phyloP scores from a whole-genome alignment of 2,113 vertebrate genomes.

The Scortum barcoo region DNA sequence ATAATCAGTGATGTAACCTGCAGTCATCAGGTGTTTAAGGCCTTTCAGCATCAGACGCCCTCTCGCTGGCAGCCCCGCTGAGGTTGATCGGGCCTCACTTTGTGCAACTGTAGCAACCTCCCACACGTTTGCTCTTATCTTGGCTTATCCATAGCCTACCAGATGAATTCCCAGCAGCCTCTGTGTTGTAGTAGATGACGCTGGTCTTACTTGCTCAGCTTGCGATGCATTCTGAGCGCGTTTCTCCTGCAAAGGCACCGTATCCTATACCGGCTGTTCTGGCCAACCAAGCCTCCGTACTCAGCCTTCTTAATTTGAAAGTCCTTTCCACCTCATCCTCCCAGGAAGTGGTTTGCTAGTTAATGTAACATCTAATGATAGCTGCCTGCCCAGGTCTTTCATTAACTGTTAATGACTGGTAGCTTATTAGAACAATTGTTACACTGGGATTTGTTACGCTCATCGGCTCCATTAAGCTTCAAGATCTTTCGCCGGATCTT shows the following conservation, averaged over 20 bases:
- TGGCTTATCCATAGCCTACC: conserved; percentile 52
- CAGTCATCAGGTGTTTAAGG: conserved; percentile 72
- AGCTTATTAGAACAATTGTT: conserved; percentile 12
- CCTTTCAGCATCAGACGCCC: conserved; percentile 59
- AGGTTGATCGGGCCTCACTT: conserved; percentile 55
- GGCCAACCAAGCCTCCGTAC: background rate
- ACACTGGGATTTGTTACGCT: background rate
- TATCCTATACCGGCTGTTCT: conserved; percentile 11
- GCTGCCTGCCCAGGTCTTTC: background rate
- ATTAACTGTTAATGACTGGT: conserved; percentile 3
- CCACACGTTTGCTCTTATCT: conserved; percentile 56
- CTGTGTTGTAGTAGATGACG: conserved; percentile 18
- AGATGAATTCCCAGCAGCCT: conserved; percentile 45
- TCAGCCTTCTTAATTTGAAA: conserved; percentile 17
- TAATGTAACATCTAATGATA: background rate
- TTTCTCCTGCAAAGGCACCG: conserved; percentile 14
- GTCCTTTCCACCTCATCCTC: conserved; percentile 17
- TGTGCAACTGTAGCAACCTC: conserved; percentile 60
- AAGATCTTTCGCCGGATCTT: background rate
- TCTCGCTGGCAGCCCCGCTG: conserved; percentile 58
- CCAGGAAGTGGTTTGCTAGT: background rate
- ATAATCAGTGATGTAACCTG: conserved; percentile 63
- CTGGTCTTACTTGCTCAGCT: conserved; percentile 9
- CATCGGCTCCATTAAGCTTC: background rate
- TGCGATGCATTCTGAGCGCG: conserved; percentile 7